Evolutionary conservation across 2,797 vertebrate species (phyloP), one percentile per base, ranked within the genome.

Genomic region (Astyanax mexicanus): DNA sequence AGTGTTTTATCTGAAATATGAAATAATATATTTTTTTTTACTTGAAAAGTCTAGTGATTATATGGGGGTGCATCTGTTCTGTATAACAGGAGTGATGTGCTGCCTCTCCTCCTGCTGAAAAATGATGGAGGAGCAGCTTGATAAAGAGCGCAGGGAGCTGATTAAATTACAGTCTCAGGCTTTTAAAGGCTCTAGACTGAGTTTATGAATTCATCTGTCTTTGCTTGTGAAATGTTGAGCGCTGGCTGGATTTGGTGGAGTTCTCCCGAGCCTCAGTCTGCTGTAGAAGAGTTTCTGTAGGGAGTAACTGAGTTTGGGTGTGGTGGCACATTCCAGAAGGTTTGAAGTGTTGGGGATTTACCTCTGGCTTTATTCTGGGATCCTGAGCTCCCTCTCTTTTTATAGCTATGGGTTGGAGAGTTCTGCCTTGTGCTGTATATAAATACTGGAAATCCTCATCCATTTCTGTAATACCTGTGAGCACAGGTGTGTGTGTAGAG

Each of bases 281-380:
- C 37, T 23, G 0, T 11, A 25, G 12, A 23, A 38, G n/a, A 44
- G 21, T 3, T 13, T 29, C 15, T 65, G 35, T n/a, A 23, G 40
- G 27, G 51, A 74, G 62, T 57, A 25, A 57, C 37, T 52, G 27
- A 61, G 49, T 27, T 12, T 47, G 72, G 40, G 72, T 27, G 72
- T 67, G 21, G 40, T 47, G 10, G 52, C 19, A 57, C 51, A 67
- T 67, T 67, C 27, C 38, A 11, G 21, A 25, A 40, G 37, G 9
- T 21, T 25, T 42, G 10, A 21, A n/a, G 17, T 32, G 1, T 60
- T 19, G 6, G 11, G 35, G 10, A 13, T 6, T 15, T 12, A 38
- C 37, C 62, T 37, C n/a, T 23, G 60, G 19, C 40, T 62, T 13
- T 23, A 23, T 23, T 62, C 37, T 38, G 7, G 21, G 19, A 40